Base-by-base conservation (phyloP, 2,888 invertebrate species). In the Pristionchus japonicus region DNA sequence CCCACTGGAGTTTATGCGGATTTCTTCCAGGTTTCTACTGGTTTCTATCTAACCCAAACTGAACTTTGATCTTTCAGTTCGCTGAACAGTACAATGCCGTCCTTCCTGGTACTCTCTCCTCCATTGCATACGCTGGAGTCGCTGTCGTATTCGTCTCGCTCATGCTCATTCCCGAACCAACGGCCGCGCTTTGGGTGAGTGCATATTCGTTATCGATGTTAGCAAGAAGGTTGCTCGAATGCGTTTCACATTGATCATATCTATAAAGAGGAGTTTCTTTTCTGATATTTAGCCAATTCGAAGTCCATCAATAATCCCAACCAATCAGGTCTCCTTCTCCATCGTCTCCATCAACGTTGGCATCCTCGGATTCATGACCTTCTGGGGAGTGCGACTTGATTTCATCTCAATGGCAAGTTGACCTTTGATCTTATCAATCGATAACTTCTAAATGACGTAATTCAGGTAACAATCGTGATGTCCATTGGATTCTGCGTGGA, bases 401-500 rank as follows among this genome's bases (percentile, higher is more conserved):
- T 94, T 94, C 2, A 98, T 98, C 93, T 98, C 98, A 0, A 98
- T 98, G 98, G 98, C 98, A 90, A 98, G 98, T 94, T 83, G 82
- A 64, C 64, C 64, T 43, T 64, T 64, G 85, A 40, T 40, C 61
- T 85, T 64, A 40, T 17, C n/a, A 40, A 61, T 64, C 64, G 40
- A 47, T 3, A n/a, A 34, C 70, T n/a, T n/a, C n/a, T n/a, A n/a
- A n/a, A n/a, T n/a, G n/a, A n/a, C n/a, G n/a, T n/a, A n/a, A n/a
- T n/a, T 23, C 67, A 86, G 86, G 86, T 77, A 27, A 91, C 98
- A 94, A 96, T 98, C 85, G 98, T 98, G 91, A 98, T 98, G 98
- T 98, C 98, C 95, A 98, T 98, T 89, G 98, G 94, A 7, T 98
- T 98, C 95, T 98, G 97, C 23, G 98, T 98, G 0, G 98, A 98